These are phyloP conservation scores for Myiopsitta monachus DNA, from an alignment of 2,113 vertebrate genomes.

Conservation along the genomic window DNA sequence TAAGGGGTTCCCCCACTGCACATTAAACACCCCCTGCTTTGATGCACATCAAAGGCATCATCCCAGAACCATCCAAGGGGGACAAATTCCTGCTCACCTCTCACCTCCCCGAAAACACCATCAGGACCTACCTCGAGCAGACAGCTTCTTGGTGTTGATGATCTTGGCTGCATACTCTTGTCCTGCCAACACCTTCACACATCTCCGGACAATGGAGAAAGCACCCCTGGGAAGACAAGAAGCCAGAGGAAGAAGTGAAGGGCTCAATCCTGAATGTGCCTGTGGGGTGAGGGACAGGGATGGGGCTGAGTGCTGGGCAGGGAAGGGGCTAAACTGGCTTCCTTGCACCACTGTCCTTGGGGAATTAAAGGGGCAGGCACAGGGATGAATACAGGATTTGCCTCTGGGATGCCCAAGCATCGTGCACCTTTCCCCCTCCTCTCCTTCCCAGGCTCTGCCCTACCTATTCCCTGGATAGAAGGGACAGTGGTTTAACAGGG, in stretches of 20 bases:
- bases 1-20: fast-evolving
- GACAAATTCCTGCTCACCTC: fast-evolving
- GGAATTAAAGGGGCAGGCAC: background rate
- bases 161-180: conserved; percentile 86
- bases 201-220: conserved; percentile 83
- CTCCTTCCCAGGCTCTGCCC: background rate
- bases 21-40: background rate
- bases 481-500: background rate
- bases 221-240: conserved; percentile 73
- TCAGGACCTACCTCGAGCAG: conserved; percentile 76
- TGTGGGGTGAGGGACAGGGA: background rate
- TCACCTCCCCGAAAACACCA: fast-evolving
- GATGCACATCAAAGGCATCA: background rate
- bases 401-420: background rate
- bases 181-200: conserved; percentile 82
- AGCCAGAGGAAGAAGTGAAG: background rate
- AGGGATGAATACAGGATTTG: background rate
- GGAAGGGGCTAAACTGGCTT: background rate
- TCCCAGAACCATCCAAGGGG: fast-evolving
- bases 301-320: too few relatives aligned
- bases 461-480: background rate
- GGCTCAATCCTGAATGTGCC: background rate
- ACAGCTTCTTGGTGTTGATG: conserved; percentile 86
- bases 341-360: background rate
- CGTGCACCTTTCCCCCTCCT: fast-evolving